Evolutionary conservation across 2,888 invertebrate genomes (phyloP).

Genomic region (Tiphia femorata): DNA sequence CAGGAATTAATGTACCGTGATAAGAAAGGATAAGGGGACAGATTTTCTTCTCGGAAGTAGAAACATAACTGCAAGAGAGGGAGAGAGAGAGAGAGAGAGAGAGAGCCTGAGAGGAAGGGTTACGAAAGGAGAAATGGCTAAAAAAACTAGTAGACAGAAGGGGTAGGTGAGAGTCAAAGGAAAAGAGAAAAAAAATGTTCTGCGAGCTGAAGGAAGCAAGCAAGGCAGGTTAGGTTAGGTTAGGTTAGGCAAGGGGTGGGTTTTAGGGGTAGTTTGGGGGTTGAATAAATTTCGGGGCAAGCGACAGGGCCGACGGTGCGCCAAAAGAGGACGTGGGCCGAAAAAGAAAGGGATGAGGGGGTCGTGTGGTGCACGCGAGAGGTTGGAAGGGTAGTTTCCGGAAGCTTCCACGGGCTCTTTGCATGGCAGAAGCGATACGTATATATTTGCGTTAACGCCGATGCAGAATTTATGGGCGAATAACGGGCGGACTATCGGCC

Average conservation of each 20-base stretch:
- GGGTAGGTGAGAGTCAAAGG: no score
- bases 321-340: no score
- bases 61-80: no score
- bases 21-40: no score
- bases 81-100: not conserved
- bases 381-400: slow-evolving; percentile 21
- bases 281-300: slow-evolving; percentile 13
- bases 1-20: no score
- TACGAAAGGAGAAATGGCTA: no score
- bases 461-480: slow-evolving; percentile 54
- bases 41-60: no score
- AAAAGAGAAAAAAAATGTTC: not conserved
- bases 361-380: slow-evolving; percentile 5
- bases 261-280: no score
- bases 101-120: not conserved
- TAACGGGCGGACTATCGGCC: slow-evolving; percentile 50
- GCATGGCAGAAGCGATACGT: slow-evolving; percentile 26
- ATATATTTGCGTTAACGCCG: slow-evolving; percentile 42
- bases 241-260: no score
- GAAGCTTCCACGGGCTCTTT: slow-evolving; percentile 19
- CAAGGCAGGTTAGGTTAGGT: no score
- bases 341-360: slow-evolving; percentile 15
- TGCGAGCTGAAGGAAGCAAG: slow-evolving; percentile 3
- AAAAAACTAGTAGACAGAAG: no score
- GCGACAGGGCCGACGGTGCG: slow-evolving; percentile 20